These are phyloP conservation scores for Eupithecia exiguata DNA, from an alignment of 2,888 invertebrate genomes.

Conservation along the genomic window DNA sequence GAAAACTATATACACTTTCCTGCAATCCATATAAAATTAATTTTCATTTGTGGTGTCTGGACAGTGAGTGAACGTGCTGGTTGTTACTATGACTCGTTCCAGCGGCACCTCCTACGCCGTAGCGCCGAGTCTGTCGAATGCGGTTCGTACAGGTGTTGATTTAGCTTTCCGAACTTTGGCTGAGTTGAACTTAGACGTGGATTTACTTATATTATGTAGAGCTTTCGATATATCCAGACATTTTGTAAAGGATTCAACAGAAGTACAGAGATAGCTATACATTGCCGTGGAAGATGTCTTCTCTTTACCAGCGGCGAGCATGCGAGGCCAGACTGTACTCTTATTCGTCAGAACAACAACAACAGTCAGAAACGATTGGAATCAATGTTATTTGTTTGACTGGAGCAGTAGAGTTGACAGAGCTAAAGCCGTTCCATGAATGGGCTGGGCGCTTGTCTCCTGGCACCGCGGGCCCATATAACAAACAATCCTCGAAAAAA, in stretches of 20 bases:
- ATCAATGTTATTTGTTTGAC: conserved; percentile 40
- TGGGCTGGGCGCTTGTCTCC: conserved; percentile 36
- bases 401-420: conserved; percentile 36
- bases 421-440: conserved; percentile 38
- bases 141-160: conserved; percentile 36
- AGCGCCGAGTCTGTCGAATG: conserved; percentile 20
- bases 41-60: background rate
- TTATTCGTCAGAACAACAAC: conserved; percentile 23
- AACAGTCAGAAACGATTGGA: conserved; percentile 24
- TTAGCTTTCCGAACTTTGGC: conserved; percentile 34
- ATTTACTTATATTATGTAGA: conserved; percentile 11
- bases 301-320: conserved; percentile 25
- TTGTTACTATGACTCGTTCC: background rate
- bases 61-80: background rate
- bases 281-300: conserved; percentile 9
- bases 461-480: conserved; percentile 38
- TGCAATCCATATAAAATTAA: background rate
- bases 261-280: background rate
- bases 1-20: background rate
- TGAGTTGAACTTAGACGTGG: conserved; percentile 26
- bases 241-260: conserved; percentile 10
- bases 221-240: conserved; percentile 15
- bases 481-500: conserved; percentile 58
- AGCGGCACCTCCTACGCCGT: conserved; percentile 5
- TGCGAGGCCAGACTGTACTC: conserved; percentile 17